A percentile compares a stretch with the other conserved stretches of the same genome.
These are phyloP conservation scores for Incurvaria masculella DNA, from an alignment of 2,888 invertebrate genomes.

Conservation along the genomic window DNA sequence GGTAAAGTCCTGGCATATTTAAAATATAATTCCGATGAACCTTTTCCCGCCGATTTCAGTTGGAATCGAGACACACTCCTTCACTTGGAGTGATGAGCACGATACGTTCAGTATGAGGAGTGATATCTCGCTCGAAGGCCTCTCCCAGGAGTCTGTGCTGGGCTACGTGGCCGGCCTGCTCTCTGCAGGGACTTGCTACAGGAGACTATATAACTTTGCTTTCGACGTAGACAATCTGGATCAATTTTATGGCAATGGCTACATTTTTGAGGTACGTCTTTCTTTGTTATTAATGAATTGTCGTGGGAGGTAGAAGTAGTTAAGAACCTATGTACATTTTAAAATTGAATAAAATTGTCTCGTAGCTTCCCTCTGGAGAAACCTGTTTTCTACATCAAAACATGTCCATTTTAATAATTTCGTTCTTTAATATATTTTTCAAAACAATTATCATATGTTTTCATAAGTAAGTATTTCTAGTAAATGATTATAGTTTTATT, in stretches of 20 bases:
- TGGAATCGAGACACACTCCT: slow-evolving; percentile 57
- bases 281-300: too few relatives aligned
- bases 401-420: too few relatives aligned
- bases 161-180: slow-evolving; percentile 36
- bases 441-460: too few relatives aligned
- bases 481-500: too few relatives aligned
- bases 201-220: slow-evolving; percentile 37
- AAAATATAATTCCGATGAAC: not conserved
- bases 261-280: slow-evolving; percentile 44
- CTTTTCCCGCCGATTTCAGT: slow-evolving; percentile 30
- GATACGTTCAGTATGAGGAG: slow-evolving; percentile 43
- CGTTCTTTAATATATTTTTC: too few relatives aligned
- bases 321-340: too few relatives aligned
- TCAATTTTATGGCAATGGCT: slow-evolving; percentile 36
- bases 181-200: slow-evolving; percentile 42
- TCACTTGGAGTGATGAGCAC: slow-evolving; percentile 37
- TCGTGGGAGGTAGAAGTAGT: too few relatives aligned
- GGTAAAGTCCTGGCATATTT: too few relatives aligned
- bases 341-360: too few relatives aligned
- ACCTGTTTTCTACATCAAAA: too few relatives aligned
- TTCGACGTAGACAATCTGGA: slow-evolving; percentile 36
- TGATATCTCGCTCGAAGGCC: slow-evolving; percentile 40
- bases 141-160: slow-evolving; percentile 41
- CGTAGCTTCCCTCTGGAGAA: too few relatives aligned
- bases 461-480: too few relatives aligned